phyloP scores from a whole-genome alignment of 2,888 invertebrate species.

The Polymixis flavicincta region DNA sequence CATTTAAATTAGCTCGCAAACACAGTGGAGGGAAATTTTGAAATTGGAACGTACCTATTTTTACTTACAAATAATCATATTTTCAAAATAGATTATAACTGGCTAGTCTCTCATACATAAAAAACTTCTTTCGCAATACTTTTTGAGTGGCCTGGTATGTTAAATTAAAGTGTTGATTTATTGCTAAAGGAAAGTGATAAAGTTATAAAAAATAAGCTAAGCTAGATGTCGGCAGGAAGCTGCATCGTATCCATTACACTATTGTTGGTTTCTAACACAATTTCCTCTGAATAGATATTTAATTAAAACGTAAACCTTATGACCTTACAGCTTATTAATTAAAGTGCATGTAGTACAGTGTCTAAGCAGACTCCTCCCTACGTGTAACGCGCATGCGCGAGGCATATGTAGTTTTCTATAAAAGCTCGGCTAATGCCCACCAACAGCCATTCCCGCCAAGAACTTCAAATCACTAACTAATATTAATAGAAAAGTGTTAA shows the following conservation, averaged over 20 bases:
- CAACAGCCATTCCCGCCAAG: conserved; percentile 81
- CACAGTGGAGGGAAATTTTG: no score
- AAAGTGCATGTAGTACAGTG: conserved; percentile 74
- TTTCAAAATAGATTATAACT: no score
- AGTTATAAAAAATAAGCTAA: no score
- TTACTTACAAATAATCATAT: no score
- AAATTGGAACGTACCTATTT: no score
- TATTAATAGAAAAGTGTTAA: conserved; percentile 57
- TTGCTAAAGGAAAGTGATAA: neutral
- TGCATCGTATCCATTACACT: neutral
- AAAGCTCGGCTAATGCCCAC: conserved; percentile 72
- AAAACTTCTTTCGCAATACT: no score
- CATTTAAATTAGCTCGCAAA: no score
- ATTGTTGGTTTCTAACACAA: conserved; percentile 20
- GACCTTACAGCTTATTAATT: conserved; percentile 75
- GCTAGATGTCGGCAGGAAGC: conserved; percentile 1
- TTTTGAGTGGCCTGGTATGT: no score
- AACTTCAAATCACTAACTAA: conserved; percentile 62
- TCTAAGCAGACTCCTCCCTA: conserved; percentile 73
- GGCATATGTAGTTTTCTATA: conserved; percentile 72
- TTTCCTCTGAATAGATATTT: conserved; percentile 52
- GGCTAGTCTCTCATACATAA: no score
- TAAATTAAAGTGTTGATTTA: neutral
- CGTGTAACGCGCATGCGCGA: conserved; percentile 78
- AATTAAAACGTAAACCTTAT: conserved; percentile 48